Evolutionary conservation across 1,140 invertebrate species (phyloP), one percentile per base, ranked within the genome.

Genomic region (Probaryconus sp.): DNA sequence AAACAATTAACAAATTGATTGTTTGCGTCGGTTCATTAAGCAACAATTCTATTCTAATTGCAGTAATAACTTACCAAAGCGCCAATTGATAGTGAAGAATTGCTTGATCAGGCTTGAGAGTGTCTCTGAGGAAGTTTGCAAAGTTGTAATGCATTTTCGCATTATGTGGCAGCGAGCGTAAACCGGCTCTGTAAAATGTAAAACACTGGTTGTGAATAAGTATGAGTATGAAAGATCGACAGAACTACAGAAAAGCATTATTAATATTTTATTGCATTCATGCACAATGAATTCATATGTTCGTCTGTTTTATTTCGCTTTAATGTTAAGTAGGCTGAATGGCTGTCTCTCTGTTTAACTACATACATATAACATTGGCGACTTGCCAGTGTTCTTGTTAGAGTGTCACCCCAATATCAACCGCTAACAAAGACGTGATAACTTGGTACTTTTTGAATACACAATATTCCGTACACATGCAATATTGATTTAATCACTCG

Each of bases 101-200:
- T 2, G 95, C 95, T 43, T 90, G 85, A 37, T 93, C 91, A 38
- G 90, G 89, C 72, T 92, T 88, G 17, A 91, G 91, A 7, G 91
- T 89, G 82, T 96, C 95, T 81, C 94, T 91, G 45, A 95, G 89
- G 80, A 94, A 93, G 89, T 97, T 97, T 13, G 92, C 95, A 83
- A 94, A 96, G 86, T 97, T 97, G 88, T 96, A 97, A 87, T 96
- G 95, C 87, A 96, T 92, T 88, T 97, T 97, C 16, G 95, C 95
- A 83, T 97, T 97, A 82, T 94, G 91, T 0, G 95, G 95, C 13
- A 96, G 83, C 2, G 93, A 91, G 67, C 91, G 88, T 20, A 97
- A 83, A 10, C 95, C 95, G 5, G 95, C 92, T 81, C 95, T 96
- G 89, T 5, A 40, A 91, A 90, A 61, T 53, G 30, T 2, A 13